Percentiles rank a stretch among this genome's conserved stretches.
Conservation (phyloP, 1,140 invertebrate species). For the Bombus confusus region DNA sequence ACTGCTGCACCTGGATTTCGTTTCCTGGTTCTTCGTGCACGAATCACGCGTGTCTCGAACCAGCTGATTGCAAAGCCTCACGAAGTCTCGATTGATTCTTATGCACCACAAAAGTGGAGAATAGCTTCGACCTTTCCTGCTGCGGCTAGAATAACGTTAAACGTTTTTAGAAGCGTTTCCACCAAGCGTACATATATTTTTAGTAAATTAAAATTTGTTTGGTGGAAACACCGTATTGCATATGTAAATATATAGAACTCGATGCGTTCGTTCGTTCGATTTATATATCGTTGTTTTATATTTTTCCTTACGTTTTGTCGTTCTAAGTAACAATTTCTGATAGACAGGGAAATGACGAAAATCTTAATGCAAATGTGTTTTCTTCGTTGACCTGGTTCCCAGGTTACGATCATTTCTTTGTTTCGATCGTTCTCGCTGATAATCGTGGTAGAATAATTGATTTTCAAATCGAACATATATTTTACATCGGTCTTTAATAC, state of each 20-base stretch:
- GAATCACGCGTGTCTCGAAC: conserved; percentile 43
- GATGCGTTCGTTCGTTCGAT: background rate
- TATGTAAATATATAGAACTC: background rate
- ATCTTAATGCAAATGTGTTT: background rate
- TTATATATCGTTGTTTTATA: too few relatives aligned
- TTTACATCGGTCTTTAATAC: background rate
- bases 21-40: conserved; percentile 43
- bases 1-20: background rate
- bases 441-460: background rate
- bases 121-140: conserved; percentile 16
- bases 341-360: background rate
- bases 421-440: background rate
- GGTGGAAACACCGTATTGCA: background rate
- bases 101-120: conserved; percentile 45
- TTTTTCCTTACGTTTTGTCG: background rate
- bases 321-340: background rate
- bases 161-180: background rate
- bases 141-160: background rate
- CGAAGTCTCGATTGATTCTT: conserved; percentile 56
- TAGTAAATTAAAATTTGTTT: too few relatives aligned
- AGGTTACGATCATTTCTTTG: background rate
- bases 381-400: background rate
- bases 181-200: background rate
- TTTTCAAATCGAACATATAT: background rate
- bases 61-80: conserved; percentile 25